Conservation (phyloP, 2,888 invertebrate species). For the Ochropleura leucogaster region DNA sequence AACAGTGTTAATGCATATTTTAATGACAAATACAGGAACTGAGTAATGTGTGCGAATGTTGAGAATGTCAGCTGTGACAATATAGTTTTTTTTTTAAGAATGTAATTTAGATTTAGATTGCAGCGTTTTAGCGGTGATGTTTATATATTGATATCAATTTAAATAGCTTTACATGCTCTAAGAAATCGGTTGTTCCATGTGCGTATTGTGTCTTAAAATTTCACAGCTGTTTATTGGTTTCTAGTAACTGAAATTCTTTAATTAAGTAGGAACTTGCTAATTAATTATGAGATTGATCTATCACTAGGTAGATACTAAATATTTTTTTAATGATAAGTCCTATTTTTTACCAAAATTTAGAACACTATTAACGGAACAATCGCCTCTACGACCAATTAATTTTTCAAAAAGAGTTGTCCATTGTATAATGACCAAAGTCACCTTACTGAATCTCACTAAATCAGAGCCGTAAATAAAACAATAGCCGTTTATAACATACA, state of each 20-base stretch:
- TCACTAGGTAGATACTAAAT: background rate
- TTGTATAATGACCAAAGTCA: slow-evolving; percentile 15
- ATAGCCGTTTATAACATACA: slow-evolving; percentile 42
- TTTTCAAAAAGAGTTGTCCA: background rate
- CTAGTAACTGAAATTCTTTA: too few relatives aligned
- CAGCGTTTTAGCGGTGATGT: slow-evolving; percentile 20
- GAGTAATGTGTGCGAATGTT: slow-evolving; percentile 60
- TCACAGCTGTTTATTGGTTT: slow-evolving; percentile 1
- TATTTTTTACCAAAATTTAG: background rate
- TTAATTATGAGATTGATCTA: too few relatives aligned
- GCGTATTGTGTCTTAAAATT: background rate
- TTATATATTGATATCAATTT: slow-evolving; percentile 21
- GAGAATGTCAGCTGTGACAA: slow-evolving; percentile 52
- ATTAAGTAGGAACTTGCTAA: background rate
- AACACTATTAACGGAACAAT: background rate
- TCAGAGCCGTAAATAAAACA: slow-evolving; percentile 39
- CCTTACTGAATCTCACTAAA: slow-evolving; percentile 17
- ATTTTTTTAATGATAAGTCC: background rate
- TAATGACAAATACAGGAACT: slow-evolving; percentile 67
- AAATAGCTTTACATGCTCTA: background rate
- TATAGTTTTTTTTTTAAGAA: slow-evolving; percentile 36
- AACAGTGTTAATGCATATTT: slow-evolving; percentile 64
- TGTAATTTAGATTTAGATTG: slow-evolving; percentile 47
- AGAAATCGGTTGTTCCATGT: background rate
- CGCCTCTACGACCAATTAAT: background rate